Percentiles rank a stretch among this genome's conserved stretches.
phyloP scores from a whole-genome alignment of 1,140 invertebrate genomes.

The Chironomus tepperi region DNA sequence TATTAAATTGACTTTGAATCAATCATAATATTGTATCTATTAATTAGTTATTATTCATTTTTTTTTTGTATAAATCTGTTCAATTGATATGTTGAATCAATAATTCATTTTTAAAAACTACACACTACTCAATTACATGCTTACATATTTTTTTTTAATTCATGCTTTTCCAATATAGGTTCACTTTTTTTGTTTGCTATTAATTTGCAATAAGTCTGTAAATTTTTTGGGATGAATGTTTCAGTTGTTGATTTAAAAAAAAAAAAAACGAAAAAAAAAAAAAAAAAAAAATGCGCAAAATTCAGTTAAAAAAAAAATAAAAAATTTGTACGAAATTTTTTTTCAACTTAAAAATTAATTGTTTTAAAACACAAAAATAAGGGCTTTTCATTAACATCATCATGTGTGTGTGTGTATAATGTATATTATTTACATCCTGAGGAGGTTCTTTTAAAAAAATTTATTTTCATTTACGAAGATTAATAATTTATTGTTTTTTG shows the following conservation, averaged over 20 bases:
- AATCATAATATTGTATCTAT: no score
- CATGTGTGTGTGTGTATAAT: neutral
- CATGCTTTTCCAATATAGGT: neutral
- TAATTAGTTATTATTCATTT: no score
- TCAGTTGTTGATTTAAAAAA: neutral
- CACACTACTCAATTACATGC: constrained; percentile 6
- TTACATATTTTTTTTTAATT: neutral
- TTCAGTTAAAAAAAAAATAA: neutral
- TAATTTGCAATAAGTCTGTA: neutral
- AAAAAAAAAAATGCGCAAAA: no score
- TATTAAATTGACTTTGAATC: no score
- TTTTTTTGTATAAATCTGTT: neutral
- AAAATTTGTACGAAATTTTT: constrained; percentile 1
- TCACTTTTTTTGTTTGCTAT: neutral
- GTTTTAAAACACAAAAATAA: neutral
- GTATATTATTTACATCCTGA: constrained; percentile 13
- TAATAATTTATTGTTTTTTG: constrained; percentile 6
- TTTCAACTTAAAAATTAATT: constrained; percentile 1
- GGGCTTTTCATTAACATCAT: neutral
- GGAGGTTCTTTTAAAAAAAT: neutral
- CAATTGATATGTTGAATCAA: neutral
- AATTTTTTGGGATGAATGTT: neutral
- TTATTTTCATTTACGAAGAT: neutral
- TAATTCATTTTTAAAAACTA: neutral
- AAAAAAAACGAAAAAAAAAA: neutral